These are phyloP conservation scores for Acrobasis repandana DNA, from an alignment of 2,888 invertebrate species.

Conservation along the genomic window DNA sequence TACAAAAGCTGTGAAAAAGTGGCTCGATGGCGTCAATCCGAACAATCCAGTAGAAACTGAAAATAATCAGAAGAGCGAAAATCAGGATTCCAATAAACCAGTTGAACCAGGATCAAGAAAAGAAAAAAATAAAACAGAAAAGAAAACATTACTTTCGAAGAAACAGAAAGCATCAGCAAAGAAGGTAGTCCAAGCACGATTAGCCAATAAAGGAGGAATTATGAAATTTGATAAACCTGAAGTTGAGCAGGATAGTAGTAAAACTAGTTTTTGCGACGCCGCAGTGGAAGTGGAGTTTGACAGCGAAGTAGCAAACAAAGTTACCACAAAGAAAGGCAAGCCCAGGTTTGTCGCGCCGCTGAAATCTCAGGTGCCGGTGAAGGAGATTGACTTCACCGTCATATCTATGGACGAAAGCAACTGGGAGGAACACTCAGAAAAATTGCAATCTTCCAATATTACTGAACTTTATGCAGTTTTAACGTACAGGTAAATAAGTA, in stretches of 20 bases:
- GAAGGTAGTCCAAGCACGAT: slow-evolving; percentile 58
- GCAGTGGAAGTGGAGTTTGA: slow-evolving; percentile 6
- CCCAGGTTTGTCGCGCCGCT: slow-evolving; percentile 59
- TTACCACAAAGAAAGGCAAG: slow-evolving; percentile 50
- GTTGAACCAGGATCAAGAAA: slow-evolving; percentile 21
- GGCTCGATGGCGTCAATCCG: slow-evolving; percentile 53
- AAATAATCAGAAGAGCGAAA: slow-evolving; percentile 14
- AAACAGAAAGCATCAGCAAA: slow-evolving; percentile 28
- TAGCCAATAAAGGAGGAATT: slow-evolving; percentile 64
- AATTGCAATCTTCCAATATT: slow-evolving; percentile 24
- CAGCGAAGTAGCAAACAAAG: slow-evolving; percentile 24
- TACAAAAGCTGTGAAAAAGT: slow-evolving; percentile 59
- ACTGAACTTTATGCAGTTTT: slow-evolving; percentile 45
- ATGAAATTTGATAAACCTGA: slow-evolving; percentile 67
- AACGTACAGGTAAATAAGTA: slow-evolving; percentile 47
- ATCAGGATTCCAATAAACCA: background rate
- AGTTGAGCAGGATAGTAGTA: slow-evolving; percentile 27
- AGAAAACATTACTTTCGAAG: background rate
- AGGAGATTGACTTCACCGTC: slow-evolving; percentile 50
- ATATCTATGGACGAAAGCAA: slow-evolving; percentile 40
- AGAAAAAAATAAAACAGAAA: background rate
- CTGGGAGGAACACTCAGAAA: slow-evolving; percentile 26
- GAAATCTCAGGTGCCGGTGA: slow-evolving; percentile 58
- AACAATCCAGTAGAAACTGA: slow-evolving; percentile 34
- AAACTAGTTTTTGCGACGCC: slow-evolving; percentile 19